Evolutionary conservation across 2,113 vertebrate genomes (phyloP), one percentile per base, ranked within the genome.

Genomic region (Strix aluco): DNA sequence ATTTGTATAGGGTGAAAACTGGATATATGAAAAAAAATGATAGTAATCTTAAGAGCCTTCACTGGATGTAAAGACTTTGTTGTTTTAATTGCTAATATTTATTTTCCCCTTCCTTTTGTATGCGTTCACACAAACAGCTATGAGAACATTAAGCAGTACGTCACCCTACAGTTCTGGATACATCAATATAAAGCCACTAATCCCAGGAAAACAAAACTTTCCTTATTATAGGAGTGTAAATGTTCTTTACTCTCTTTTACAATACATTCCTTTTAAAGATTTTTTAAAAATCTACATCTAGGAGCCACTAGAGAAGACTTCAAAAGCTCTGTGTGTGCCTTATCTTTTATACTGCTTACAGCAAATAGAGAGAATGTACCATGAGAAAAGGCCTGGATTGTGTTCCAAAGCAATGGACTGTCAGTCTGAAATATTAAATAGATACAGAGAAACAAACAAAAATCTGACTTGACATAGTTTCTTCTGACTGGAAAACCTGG

Each of bases 301-400:
- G 79, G 77, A 46, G 19, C n/a, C 46, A 62, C 49, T 70, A 93
- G 65, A 74, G 67, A 94, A 95, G 49, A 71, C 36, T 91, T 94
- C 92, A 96, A 81, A 85, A 96, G 59, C 38, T 62, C 58, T 83
- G 21, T 91, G 73, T 97, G 74, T 73, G 80, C 86, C 82, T 92
- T 94, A 94, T 95, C 66, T 93, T 51, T 84, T 83, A 58, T 54
- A 66, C 83, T 92, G 74, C 94, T 96, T 93, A 81, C 52, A 95
- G 88, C 29, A 96, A 96, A 47, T 46, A 40, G 46, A 70, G 46
- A 62, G 20, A 74, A 84, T 52, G 10, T 36, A 70, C 47, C 15
- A 32, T 44, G 62, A 91, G 78, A 95, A 90, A 72, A 66, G 74
- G 61, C 4, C 88, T 85, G 65, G 65, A 55, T 88, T 58, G 15